Conservation (phyloP, 2,797 vertebrate species). For the Chelon auratus region DNA sequence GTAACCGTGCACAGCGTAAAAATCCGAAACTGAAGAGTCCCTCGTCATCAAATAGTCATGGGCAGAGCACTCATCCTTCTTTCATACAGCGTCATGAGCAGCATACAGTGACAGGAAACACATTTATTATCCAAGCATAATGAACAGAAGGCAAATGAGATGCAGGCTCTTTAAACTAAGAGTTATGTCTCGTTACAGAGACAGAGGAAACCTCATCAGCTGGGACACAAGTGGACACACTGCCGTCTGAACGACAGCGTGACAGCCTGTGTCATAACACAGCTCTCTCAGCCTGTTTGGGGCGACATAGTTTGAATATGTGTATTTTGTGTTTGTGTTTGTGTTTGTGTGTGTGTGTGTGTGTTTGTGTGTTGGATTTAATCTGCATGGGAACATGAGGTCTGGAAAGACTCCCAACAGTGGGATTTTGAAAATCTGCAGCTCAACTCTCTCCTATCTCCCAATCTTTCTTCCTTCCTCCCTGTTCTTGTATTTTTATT, state of each 20-base stretch:
- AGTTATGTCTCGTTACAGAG: constrained; percentile 58
- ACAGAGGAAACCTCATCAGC: constrained; percentile 22
- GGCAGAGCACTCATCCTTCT: constrained; percentile 25
- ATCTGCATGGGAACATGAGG: constrained; percentile 70
- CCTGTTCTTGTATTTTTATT: constrained; percentile 1
- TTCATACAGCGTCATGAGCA: constrained; percentile 41
- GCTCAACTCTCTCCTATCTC: constrained; percentile 54
- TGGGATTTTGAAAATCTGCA: constrained; percentile 76
- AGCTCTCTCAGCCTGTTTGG: constrained; percentile 18
- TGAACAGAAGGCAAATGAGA: constrained; percentile 46
- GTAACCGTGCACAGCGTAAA: constrained; percentile 17
- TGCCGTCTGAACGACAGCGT: constrained; percentile 6
- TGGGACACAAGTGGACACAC: constrained; percentile 31
- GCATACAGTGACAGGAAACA: constrained; percentile 40
- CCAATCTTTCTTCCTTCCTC: constrained; percentile 26
- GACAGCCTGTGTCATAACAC: constrained; percentile 31
- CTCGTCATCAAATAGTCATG: constrained; percentile 56
- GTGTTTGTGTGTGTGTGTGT: constrained; percentile 17
- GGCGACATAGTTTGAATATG: constrained; percentile 50
- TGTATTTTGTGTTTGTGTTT: constrained; percentile 24
- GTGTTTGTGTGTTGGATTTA: constrained; percentile 53
- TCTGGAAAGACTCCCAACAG: constrained; percentile 72
- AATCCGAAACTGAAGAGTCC: constrained; percentile 27
- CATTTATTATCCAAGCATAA: constrained; percentile 50
- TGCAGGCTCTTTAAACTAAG: constrained; percentile 41